phyloP scores from a whole-genome alignment of 2,113 vertebrate species.

The Cyprinodon tularosa region DNA sequence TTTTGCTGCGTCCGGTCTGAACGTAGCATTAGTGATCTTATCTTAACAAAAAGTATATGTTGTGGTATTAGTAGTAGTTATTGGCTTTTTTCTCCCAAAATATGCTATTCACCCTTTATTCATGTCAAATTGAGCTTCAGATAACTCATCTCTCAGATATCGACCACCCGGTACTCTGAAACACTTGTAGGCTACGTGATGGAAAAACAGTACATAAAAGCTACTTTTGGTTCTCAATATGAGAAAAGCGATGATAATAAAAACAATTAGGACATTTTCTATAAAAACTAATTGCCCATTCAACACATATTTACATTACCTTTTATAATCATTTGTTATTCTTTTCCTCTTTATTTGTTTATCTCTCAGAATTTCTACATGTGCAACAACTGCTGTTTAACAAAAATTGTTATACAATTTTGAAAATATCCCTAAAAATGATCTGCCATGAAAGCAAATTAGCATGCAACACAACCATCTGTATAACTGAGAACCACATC shows the following conservation, averaged over 20 bases:
- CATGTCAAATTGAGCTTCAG: not conserved
- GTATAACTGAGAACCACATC: slow-evolving; percentile 1
- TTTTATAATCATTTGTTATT: not conserved
- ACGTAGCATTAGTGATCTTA: not conserved
- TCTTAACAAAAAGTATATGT: not conserved
- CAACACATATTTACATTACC: not conserved
- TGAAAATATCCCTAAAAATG: not conserved
- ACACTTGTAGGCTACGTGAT: not conserved
- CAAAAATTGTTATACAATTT: not conserved
- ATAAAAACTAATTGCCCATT: not conserved
- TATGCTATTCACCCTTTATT: not conserved
- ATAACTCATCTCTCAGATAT: not conserved
- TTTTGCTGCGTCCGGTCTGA: not conserved
- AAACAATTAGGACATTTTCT: not conserved
- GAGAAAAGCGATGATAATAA: not conserved
- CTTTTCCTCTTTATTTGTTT: not conserved
- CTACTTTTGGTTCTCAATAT: not conserved
- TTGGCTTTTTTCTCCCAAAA: not conserved
- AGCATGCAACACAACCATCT: slow-evolving; percentile 10
- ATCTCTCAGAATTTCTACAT: slow-evolving; percentile 8
- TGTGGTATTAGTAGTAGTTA: not conserved
- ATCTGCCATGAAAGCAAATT: slow-evolving; percentile 31
- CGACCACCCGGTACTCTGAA: not conserved
- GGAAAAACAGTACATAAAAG: not conserved
- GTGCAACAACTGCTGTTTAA: slow-evolving; percentile 1